Conservation (phyloP, 2,113 vertebrate species). For the Thamnaconus septentrionalis region DNA sequence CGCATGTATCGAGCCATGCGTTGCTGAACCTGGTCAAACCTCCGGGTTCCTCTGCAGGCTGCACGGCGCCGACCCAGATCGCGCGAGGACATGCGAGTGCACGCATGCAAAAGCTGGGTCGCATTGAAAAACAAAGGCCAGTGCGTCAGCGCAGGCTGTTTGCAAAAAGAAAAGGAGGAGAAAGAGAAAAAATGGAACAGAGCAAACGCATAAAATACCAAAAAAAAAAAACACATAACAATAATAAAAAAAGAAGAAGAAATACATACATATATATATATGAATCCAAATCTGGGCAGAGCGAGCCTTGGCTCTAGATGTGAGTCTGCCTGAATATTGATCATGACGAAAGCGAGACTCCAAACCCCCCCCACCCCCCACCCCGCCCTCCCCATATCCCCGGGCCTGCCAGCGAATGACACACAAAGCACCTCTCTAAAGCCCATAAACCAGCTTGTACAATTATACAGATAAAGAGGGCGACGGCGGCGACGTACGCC, state of each 20-base stretch:
- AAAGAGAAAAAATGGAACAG: conserved; percentile 26
- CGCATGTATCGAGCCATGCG: conserved; percentile 35
- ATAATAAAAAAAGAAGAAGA: conserved; percentile 31
- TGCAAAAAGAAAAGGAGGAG: conserved; percentile 45
- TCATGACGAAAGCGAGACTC: conserved; percentile 76
- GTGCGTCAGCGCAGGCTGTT: conserved; percentile 27
- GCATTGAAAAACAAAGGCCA: too few species aligned
- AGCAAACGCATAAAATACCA: too few species aligned
- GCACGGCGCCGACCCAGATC: background rate
- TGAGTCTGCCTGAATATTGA: conserved; percentile 94
- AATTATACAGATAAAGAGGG: conserved; percentile 83
- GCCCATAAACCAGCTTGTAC: conserved; percentile 76
- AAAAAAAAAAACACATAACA: conserved; percentile 12
- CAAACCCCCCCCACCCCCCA: too few species aligned
- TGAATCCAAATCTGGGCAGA: conserved; percentile 76
- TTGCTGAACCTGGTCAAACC: conserved; percentile 20
- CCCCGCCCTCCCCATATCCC: conserved; percentile 70
- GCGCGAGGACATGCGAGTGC: conserved; percentile 19
- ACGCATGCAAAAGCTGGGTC: conserved; percentile 16
- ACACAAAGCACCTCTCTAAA: conserved; percentile 76
- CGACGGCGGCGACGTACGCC: conserved; percentile 75
- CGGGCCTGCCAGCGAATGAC: conserved; percentile 77
- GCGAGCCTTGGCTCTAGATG: conserved; percentile 87
- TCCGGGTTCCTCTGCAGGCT: conserved; percentile 21
- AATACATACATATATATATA: conserved; percentile 48